Evolutionary conservation across 2,888 invertebrate genomes (phyloP).

Genomic region (Cryptocephalus primarius): DNA sequence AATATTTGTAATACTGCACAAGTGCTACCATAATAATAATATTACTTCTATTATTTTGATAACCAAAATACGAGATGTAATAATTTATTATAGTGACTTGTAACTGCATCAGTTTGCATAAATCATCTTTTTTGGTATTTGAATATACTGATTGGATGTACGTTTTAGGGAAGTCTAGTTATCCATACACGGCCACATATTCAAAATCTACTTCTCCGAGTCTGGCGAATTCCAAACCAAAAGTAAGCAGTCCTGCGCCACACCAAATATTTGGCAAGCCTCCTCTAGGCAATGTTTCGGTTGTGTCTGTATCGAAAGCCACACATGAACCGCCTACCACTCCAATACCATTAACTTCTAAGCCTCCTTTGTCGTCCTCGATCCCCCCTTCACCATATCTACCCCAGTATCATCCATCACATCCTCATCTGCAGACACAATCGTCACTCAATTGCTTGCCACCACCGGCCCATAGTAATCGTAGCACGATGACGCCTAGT

Average conservation of each 20-base stretch:
- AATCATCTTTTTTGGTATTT: too few species aligned
- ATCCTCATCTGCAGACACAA: conserved; percentile 31
- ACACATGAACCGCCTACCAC: conserved; percentile 26
- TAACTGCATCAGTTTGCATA: too few species aligned
- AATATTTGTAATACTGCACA: too few species aligned
- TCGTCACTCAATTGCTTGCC: conserved; percentile 38
- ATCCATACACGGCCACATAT: conserved; percentile 37
- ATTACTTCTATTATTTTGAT: too few species aligned
- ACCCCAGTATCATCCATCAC: conserved; percentile 37
- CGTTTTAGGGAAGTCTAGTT: conserved; percentile 25
- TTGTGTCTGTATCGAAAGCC: conserved; percentile 43
- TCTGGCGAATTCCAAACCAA: conserved; percentile 40
- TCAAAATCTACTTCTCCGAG: neutral
- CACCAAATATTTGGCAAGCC: conserved; percentile 63
- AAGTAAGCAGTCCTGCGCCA: conserved; percentile 69
- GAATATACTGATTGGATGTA: too few species aligned
- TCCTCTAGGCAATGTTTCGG: conserved; percentile 42
- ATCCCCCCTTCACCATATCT: conserved; percentile 41
- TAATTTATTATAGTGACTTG: too few species aligned
- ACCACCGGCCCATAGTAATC: conserved; percentile 45
- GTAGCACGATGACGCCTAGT: conserved; percentile 17
- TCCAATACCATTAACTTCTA: conserved; percentile 46
- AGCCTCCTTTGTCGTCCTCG: conserved; percentile 38
- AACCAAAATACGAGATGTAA: too few species aligned
- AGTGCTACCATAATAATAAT: too few species aligned